These are phyloP conservation scores for Hylaea fasciaria DNA, from an alignment of 2,888 invertebrate genomes.

Conservation along the genomic window DNA sequence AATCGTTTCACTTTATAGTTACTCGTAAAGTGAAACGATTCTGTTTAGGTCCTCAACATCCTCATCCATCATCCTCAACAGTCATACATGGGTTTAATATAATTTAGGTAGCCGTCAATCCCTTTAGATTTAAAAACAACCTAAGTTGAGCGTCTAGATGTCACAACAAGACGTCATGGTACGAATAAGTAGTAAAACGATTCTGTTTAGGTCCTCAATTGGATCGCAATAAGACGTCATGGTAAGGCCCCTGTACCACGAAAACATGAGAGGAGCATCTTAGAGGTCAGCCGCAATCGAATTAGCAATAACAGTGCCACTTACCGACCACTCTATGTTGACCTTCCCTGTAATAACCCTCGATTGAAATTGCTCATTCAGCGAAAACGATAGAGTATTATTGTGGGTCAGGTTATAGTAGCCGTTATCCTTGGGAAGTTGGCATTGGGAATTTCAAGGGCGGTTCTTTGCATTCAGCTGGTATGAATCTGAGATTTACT, in stretches of 20 bases:
- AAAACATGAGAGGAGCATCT: conserved; percentile 44
- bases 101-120: too few species aligned
- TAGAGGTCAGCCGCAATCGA: conserved; percentile 46
- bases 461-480: conserved; percentile 23
- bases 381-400: conserved; percentile 30
- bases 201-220: too few species aligned
- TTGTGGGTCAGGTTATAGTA: conserved; percentile 18
- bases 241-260: conserved; percentile 44
- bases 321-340: conserved; percentile 52
- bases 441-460: conserved; percentile 25
- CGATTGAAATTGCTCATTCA: conserved; percentile 43
- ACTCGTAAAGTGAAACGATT: too few species aligned
- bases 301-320: conserved; percentile 53
- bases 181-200: too few species aligned
- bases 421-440: conserved; percentile 23
- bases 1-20: too few species aligned
- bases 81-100: too few species aligned
- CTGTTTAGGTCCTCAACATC: too few species aligned
- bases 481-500: conserved; percentile 21
- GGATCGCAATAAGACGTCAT: too few species aligned
- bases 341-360: conserved; percentile 38
- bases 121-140: too few species aligned
- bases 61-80: too few species aligned
- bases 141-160: too few species aligned
- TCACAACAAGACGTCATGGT: too few species aligned